Evolutionary conservation across 2,113 vertebrate species (phyloP), one percentile per base, ranked within the genome.

Genomic region (Spermophilus dauricus): DNA sequence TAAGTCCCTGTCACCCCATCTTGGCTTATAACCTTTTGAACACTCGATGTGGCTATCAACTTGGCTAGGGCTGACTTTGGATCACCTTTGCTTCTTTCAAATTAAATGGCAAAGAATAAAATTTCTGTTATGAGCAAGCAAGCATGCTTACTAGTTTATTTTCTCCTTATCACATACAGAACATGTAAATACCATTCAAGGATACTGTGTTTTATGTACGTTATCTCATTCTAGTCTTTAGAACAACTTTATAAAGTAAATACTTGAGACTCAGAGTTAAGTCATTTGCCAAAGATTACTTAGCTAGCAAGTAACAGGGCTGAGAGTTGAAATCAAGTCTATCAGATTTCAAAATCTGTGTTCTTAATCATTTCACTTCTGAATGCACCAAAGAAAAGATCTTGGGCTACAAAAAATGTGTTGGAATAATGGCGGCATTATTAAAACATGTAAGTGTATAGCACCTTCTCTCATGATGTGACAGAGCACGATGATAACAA

Each of bases 381-480:
- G 34, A 53, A 22, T n/a, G 17, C 0, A 63, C 8, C 28, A 7
- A 53, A 24, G 65, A 82, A 77, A 63, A 20, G 32, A 37, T 61
- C 45, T 58, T 2, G 37, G 37, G 18, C 42, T 39, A 76, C 69
- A n/a, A 26, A 20, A 2, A 51, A 7, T n/a, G 14, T 6, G 5
- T 13, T 32, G 56, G 73, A 37, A 65, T 16, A 77, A 76, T 18
- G 58, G 24, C 0, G 48, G 65, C 45, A 45, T 14, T 37, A 42
- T 13, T 51, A 53, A 75, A 80, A 63, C 42, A 53, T 0, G 7
- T 1, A 39, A 2, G n/a, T 10, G 39, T 22, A 16, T 0, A 1
- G 28, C 8, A 73, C 37, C 83, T 84, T 81, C 67, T 82, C 67
- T 22, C 73, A 24, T 9, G 45, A 82, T 45, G 17, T 22, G 78